phyloP scores from a whole-genome alignment of 2,113 vertebrate species.

The Aleadryas rufinucha region DNA sequence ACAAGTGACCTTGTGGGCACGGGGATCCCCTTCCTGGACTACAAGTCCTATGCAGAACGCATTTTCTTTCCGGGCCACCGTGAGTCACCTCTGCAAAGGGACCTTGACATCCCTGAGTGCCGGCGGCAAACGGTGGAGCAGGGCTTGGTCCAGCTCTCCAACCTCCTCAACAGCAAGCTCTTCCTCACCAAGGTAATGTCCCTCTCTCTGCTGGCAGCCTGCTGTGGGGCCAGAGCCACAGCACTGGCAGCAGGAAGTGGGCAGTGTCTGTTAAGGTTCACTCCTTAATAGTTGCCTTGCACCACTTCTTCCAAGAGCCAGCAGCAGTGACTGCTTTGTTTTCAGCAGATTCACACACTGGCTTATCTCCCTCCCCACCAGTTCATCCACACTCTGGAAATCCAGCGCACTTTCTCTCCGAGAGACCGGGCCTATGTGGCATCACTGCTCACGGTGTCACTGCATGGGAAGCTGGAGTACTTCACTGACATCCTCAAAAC shows the following conservation, averaged over 20 bases:
- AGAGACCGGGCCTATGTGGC: slow-evolving; percentile 94
- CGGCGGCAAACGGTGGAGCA: slow-evolving; percentile 94
- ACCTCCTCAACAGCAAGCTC: slow-evolving; percentile 97
- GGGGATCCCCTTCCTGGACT: slow-evolving; percentile 96
- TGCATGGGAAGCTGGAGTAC: slow-evolving; percentile 96
- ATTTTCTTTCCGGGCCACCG: slow-evolving; percentile 97
- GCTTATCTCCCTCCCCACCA: neutral
- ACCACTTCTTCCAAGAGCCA: neutral
- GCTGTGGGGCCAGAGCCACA: neutral
- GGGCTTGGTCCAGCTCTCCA: slow-evolving; percentile 93
- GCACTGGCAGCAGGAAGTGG: neutral
- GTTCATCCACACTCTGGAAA: slow-evolving; percentile 98
- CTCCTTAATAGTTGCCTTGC: neutral
- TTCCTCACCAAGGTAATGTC: slow-evolving; percentile 93
- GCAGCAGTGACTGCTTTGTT: neutral
- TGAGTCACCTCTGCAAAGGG: slow-evolving; percentile 89
- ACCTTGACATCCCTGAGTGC: slow-evolving; percentile 91
- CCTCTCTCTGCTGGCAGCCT: neutral
- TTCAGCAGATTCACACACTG: neutral
- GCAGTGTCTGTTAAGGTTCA: neutral
- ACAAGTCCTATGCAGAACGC: slow-evolving; percentile 91
- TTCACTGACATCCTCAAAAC: slow-evolving; percentile 98
- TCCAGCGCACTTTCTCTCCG: slow-evolving; percentile 92
- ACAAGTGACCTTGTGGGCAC: slow-evolving; percentile 95
- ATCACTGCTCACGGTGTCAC: slow-evolving; percentile 89